Evolutionary conservation across 2,888 invertebrate genomes (phyloP), one percentile per base, ranked within the genome.

Genomic region (Ennomos quercinarius): DNA sequence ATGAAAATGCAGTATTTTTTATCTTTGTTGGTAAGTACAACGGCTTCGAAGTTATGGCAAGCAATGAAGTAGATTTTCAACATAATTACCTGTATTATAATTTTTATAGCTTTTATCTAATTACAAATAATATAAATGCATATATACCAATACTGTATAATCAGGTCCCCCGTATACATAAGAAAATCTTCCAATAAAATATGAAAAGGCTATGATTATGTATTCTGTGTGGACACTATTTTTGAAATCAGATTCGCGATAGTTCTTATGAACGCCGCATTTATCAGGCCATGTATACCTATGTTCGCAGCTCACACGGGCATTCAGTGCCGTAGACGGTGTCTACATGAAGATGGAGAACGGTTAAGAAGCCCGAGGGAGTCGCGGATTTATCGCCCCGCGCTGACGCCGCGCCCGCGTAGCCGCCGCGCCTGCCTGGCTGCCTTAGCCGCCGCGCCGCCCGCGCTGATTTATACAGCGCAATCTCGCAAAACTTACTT

Each of bases 401-500:
- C 76, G 76, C 82, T 83, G 84, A 83, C 81, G 80, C 81, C 71
- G 77, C 80, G 78, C 84, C 74, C 77, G 75, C 80, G 73, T 80
- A 41, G 50, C 78, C 70, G 76, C 72, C 76, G 71, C 74, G 69
- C 68, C 70, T 75, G 75, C 73, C 77, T 46, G 45, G 49, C 70
- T 75, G 75, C 73, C 77, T 46, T 49, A 45, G 49, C 60, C 54
- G 53, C 70, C 69, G 76, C 77, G 77, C 77, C 80, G 76, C 82
- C 68, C 78, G 80, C 84, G 83, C 92, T 92, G 91, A 93, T 92
- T 92, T 92, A 92, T 91, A 83, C 87, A 81, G 88, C 86, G 84
- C 90, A 92, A 92, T 91, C 92, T 92, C 87, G 87, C 91, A 92
- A 92, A 92, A 92, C 92, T 91, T 92, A 91, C 92, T 92, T 92